These are phyloP conservation scores for Chloropsis hardwickii DNA, from an alignment of 2,113 vertebrate species.

Conservation along the genomic window DNA sequence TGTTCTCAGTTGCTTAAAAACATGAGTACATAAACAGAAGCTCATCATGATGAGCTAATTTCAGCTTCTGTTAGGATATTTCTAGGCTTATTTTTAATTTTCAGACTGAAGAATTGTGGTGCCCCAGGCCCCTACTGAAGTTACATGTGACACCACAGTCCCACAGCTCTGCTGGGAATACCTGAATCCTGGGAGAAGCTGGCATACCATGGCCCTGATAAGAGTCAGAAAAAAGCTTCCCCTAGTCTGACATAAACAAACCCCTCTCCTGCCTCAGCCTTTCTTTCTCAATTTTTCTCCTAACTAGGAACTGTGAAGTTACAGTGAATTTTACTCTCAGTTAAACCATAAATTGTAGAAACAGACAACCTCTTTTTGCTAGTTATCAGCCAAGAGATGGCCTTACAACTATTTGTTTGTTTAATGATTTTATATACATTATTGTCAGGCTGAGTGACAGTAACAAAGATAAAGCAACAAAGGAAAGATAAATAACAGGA, in stretches of 20 bases:
- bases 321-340: conserved; percentile 15
- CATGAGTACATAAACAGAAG: conserved; percentile 3
- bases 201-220: not conserved
- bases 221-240: not conserved
- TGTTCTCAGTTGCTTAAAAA: conserved; percentile 7
- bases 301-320: not conserved
- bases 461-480: conserved; percentile 48
- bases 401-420: conserved; percentile 38
- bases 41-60: not conserved
- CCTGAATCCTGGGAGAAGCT: not conserved
- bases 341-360: conserved; percentile 35
- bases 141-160: not conserved
- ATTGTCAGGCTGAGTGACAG: conserved; percentile 58
- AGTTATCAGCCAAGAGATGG: conserved; percentile 39
- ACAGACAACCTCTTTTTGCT: not conserved
- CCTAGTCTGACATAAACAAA: not conserved
- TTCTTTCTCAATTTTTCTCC: not conserved
- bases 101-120: not conserved
- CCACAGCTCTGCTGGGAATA: not conserved
- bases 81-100: not conserved
- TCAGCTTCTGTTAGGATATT: not conserved
- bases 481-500: conserved; percentile 35
- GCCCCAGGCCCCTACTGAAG: not conserved
- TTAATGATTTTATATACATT: conserved; percentile 35
- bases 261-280: not conserved